phyloP scores from a whole-genome alignment of 2,888 invertebrate species.

The Tetragonisca angustula region DNA sequence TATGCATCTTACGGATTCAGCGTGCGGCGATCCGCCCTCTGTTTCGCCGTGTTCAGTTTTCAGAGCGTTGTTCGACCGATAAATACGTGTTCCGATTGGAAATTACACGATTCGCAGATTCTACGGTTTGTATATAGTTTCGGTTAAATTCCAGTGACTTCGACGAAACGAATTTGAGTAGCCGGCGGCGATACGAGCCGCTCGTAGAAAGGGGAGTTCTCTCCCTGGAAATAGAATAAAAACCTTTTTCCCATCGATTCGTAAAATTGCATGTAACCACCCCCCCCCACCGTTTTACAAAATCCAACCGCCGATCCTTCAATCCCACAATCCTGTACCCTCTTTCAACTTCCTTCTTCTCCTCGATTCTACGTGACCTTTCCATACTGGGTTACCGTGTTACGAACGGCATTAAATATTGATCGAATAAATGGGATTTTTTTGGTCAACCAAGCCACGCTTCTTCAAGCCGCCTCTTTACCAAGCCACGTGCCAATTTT shows the following conservation, averaged over 20 bases:
- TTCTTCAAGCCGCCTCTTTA: background rate
- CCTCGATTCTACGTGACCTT: constrained; percentile 34
- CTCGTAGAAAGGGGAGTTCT: constrained; percentile 44
- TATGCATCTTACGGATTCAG: background rate
- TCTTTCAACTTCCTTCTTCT: constrained; percentile 37
- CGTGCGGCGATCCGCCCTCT: background rate
- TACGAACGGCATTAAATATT: constrained; percentile 61
- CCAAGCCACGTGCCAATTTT: background rate
- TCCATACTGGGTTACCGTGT: constrained; percentile 37
- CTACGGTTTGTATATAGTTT: constrained; percentile 34
- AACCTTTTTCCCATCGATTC: constrained; percentile 69
- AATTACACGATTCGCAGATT: constrained; percentile 30
- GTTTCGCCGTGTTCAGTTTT: background rate
- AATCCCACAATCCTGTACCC: constrained; percentile 56
- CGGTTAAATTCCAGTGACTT: constrained; percentile 43
- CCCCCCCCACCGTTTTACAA: constrained; percentile 56
- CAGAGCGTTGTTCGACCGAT: background rate
- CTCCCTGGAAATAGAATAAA: constrained; percentile 71
- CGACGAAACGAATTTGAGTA: constrained; percentile 61
- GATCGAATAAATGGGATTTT: constrained; percentile 73
- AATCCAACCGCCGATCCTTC: constrained; percentile 64
- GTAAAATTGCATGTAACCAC: constrained; percentile 72
- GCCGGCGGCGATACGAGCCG: constrained; percentile 58
- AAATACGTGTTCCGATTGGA: constrained; percentile 13
- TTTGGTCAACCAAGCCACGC: background rate